Percentiles rank a stretch among this genome's conserved stretches.
Conservation (phyloP, 2,888 invertebrate species). For the Hirtodrosophila duncani region DNA sequence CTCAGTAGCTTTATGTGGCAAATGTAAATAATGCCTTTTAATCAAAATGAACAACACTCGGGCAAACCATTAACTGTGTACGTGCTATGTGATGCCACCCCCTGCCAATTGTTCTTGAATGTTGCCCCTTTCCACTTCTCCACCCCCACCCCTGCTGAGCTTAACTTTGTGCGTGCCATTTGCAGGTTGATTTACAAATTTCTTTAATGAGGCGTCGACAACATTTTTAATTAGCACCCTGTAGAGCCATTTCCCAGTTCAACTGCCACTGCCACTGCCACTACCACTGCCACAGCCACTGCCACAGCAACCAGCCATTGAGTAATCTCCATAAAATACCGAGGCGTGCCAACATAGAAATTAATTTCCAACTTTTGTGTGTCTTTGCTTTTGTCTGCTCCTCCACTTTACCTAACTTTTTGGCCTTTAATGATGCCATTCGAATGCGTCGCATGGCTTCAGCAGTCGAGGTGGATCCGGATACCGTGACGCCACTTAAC, state of each 20-base stretch:
- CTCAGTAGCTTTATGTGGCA: too few species aligned
- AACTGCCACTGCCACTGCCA: too few species aligned
- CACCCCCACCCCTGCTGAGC: not conserved
- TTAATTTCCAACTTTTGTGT: slow-evolving; percentile 53
- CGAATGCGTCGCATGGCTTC: slow-evolving; percentile 19
- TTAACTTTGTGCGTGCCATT: slow-evolving; percentile 41
- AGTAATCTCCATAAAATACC: slow-evolving; percentile 28
- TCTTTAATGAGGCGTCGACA: slow-evolving; percentile 76
- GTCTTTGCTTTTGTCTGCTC: slow-evolving; percentile 10
- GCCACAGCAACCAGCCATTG: slow-evolving; percentile 26
- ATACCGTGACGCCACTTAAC: slow-evolving; percentile 5
- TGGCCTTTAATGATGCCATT: slow-evolving; percentile 37
- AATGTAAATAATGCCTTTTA: slow-evolving; percentile 37
- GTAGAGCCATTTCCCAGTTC: too few species aligned
- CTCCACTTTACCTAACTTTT: slow-evolving; percentile 22
- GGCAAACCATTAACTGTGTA: slow-evolving; percentile 35
- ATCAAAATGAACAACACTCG: slow-evolving; percentile 33
- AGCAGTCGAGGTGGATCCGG: not conserved
- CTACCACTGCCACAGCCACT: too few species aligned
- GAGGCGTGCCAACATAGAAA: slow-evolving; percentile 30
- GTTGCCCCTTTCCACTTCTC: not conserved
- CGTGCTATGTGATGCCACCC: slow-evolving; percentile 18
- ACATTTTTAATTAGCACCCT: slow-evolving; percentile 77
- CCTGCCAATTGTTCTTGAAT: not conserved
- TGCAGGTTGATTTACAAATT: slow-evolving; percentile 63